A percentile compares a stretch with the other conserved stretches of the same genome.
phyloP scores from a whole-genome alignment of 2,888 invertebrate species.

The Mythimna vitellina region DNA sequence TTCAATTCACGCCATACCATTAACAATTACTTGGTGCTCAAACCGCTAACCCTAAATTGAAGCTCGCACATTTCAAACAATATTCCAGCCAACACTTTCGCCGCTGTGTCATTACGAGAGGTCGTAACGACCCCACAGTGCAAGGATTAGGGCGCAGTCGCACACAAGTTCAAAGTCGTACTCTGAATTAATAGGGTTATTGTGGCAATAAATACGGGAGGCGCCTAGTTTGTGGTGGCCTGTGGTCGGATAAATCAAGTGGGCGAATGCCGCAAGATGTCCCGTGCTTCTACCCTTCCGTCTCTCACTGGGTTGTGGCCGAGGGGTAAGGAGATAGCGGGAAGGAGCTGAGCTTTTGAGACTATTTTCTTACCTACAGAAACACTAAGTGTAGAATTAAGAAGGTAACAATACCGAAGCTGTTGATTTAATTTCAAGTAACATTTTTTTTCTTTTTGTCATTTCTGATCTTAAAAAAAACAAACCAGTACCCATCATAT shows the following conservation, averaged over 20 bases:
- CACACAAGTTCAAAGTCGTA: conserved; percentile 82
- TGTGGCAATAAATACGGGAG: conserved; percentile 88
- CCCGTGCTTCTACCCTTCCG: conserved; percentile 71
- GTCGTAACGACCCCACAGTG: conserved; percentile 71
- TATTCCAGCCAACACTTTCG: conserved; percentile 70
- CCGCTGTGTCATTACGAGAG: conserved; percentile 66
- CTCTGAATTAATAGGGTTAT: conserved; percentile 89
- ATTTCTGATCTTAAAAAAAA: neutral
- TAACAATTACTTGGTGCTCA: conserved; percentile 48
- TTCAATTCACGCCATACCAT: conserved; percentile 36
- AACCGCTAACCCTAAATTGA: conserved; percentile 65
- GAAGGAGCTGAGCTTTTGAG: neutral
- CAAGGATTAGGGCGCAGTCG: conserved; percentile 74
- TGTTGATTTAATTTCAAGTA: neutral
- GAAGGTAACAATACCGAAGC: neutral
- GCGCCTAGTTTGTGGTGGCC: conserved; percentile 85
- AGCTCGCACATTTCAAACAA: conserved; percentile 66
- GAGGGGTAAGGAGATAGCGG: conserved; percentile 26
- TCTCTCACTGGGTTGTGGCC: conserved; percentile 53
- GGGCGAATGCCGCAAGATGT: conserved; percentile 83
- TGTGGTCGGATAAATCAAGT: conserved; percentile 88
- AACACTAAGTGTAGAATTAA: neutral
- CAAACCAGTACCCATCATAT: too few relatives aligned
- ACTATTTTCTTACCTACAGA: neutral
- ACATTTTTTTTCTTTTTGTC: neutral